Base-by-base conservation (phyloP, 2,888 invertebrate genomes). In the Taenaris catops region DNA sequence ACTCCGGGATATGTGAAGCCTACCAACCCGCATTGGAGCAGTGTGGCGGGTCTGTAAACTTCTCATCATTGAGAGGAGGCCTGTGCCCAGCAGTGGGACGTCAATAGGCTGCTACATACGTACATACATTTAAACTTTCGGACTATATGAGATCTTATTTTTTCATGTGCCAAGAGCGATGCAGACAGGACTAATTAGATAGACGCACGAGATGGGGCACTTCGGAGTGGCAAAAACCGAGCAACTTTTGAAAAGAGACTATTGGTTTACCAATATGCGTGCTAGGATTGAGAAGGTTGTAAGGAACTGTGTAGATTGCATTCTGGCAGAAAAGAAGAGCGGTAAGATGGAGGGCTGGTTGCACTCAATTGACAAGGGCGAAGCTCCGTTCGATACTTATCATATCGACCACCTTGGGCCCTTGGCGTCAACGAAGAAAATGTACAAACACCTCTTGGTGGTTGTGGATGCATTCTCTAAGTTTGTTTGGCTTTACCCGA, bases 321-420 rank as follows among this genome's bases (percentile, higher is more conserved):
- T 49, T 4, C 23, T 50, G 1, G 7, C 31, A 7, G 25, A 39
- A 8, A 18, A 39, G 1, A 51, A 50, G 25, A 25, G 7, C 41
- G 50, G 48, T 0, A 66, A 14, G 14, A 3, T 14, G 14, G 14
- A 14, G 14, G 4, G 2, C 14, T 14, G 2, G 4, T 14, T 14
- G 9, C 33, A 58, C 23, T 51, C 57, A 0, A 57, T 71, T 1
- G 49, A 56, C 5, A 68, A 69, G 39, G 55, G 50, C 4, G 55
- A 55, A 8, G 16, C 28, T 1, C 66, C 65, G 1, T 25, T 68
- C 1, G 26, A 51, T n/a, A 65, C 61, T 0, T 56, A 51, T 6
- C 63, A 67, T 23, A 26, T 60, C 2, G 70, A 71, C 38, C 66
- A 62, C 35, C 28, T 70, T 2, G 67, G 63, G 4, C 64, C 63